These are phyloP conservation scores for Diorhabda carinulata DNA, from an alignment of 1,140 invertebrate genomes.

Conservation along the genomic window DNA sequence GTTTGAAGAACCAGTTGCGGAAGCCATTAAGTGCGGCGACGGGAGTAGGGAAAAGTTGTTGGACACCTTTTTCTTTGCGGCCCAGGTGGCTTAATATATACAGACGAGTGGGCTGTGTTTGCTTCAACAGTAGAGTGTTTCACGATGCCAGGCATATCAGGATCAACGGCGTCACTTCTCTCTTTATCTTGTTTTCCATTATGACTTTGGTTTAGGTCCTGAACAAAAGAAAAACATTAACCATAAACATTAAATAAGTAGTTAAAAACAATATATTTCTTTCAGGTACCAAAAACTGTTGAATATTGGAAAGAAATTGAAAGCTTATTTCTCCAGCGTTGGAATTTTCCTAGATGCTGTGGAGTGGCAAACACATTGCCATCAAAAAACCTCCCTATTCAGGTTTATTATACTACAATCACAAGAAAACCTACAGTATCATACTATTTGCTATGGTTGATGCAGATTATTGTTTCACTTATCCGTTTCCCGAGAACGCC, in stretches of 20 bases:
- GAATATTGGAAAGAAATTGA: constrained; percentile 33
- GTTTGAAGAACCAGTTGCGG: no score
- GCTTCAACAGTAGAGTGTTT: constrained; percentile 6
- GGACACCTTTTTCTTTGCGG: background rate
- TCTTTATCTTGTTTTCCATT: constrained; percentile 5
- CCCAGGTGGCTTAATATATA: background rate
- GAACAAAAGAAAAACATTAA: constrained; percentile 21
- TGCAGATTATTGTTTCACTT: constrained; percentile 39
- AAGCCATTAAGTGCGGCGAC: no score
- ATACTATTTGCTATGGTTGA: constrained; percentile 37
- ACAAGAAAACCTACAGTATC: constrained; percentile 42
- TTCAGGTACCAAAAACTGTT: constrained; percentile 12
- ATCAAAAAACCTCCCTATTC: constrained; percentile 40
- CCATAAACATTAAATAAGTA: constrained; percentile 22
- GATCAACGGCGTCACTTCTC: background rate
- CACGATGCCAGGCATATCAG: background rate
- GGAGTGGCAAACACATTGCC: constrained; percentile 46
- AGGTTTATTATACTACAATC: constrained; percentile 47
- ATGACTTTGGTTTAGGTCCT: constrained; percentile 9
- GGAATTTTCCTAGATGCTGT: constrained; percentile 48
- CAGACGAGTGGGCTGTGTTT: background rate
- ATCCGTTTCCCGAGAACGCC: constrained; percentile 42
- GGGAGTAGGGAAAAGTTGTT: no score
- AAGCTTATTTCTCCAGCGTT: constrained; percentile 33
- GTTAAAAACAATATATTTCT: background rate